Conservation (phyloP, 2,888 invertebrate species). For the Ligdia adustata region DNA sequence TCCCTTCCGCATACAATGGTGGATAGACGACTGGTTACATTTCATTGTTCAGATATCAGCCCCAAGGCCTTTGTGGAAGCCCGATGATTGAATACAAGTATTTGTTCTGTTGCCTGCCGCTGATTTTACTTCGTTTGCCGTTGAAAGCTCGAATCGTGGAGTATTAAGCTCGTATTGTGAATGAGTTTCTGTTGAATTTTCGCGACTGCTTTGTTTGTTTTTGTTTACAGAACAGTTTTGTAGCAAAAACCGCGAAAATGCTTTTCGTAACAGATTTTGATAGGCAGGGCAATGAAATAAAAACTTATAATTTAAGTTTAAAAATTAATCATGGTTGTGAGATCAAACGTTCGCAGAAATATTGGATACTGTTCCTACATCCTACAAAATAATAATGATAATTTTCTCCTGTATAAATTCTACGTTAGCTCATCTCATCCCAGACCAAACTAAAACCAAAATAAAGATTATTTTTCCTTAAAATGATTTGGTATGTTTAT, state of each 20-base stretch:
- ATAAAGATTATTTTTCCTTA: too few relatives aligned
- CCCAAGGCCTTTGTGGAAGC: slow-evolving; percentile 77
- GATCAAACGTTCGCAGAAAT: too few relatives aligned
- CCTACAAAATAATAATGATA: too few relatives aligned
- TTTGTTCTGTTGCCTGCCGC: slow-evolving; percentile 80
- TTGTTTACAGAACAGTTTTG: slow-evolving; percentile 4
- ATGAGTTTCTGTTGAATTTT: slow-evolving; percentile 52
- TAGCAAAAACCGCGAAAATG: background rate
- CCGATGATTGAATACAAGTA: slow-evolving; percentile 83
- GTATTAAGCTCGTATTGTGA: slow-evolving; percentile 65
- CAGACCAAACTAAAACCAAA: too few relatives aligned
- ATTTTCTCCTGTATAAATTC: too few relatives aligned
- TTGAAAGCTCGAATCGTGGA: slow-evolving; percentile 71
- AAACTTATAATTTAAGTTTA: too few relatives aligned
- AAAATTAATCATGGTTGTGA: too few relatives aligned
- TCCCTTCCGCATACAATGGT: slow-evolving; percentile 71
- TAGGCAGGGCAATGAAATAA: too few relatives aligned
- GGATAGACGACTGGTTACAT: slow-evolving; percentile 83
- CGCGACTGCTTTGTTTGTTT: slow-evolving; percentile 39
- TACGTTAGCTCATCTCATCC: too few relatives aligned
- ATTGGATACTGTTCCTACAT: too few relatives aligned
- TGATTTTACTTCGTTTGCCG: slow-evolving; percentile 74
- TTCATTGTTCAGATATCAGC: slow-evolving; percentile 84
- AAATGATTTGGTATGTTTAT: too few relatives aligned
- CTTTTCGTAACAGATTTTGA: too few relatives aligned